phyloP scores from a whole-genome alignment of 2,888 invertebrate species.

The Yponomeuta malinellus region DNA sequence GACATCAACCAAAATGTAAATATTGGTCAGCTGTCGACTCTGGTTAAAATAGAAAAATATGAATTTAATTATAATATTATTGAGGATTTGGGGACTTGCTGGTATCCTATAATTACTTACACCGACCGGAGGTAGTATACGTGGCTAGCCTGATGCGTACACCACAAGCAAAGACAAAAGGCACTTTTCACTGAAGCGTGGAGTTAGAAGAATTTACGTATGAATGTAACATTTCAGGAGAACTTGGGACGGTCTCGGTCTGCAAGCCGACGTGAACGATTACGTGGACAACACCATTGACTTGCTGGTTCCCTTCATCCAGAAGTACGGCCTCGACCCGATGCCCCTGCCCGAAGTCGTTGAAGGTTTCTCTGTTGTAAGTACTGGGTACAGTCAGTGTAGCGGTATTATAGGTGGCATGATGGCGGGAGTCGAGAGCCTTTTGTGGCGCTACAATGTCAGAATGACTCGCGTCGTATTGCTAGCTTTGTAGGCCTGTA shows the following conservation, averaged over 20 bases:
- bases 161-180: no score
- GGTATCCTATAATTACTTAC: no score
- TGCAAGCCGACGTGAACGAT: constrained; percentile 55
- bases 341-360: constrained; percentile 60
- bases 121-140: no score
- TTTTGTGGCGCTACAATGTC: no score
- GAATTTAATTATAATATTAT: not conserved
- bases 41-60: not conserved
- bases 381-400: constrained; percentile 23
- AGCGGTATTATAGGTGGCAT: no score
- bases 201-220: not conserved
- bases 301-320: constrained; percentile 55
- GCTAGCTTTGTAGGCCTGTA: no score
- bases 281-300: constrained; percentile 62
- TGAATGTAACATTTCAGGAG: constrained; percentile 26
- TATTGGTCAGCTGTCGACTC: no score
- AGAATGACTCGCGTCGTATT: no score
- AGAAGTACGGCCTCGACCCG: constrained; percentile 63
- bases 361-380: constrained; percentile 66
- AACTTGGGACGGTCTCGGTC: constrained; percentile 48
- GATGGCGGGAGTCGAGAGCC: no score
- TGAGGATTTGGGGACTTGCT: no score
- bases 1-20: not conserved
- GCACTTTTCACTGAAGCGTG: no score
- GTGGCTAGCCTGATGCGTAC: no score